Percentiles rank a stretch among this genome's conserved stretches.
Evolutionary conservation across 2,113 vertebrate genomes (phyloP).

Genomic region (Pseudorhombus dupliciocellatus): DNA sequence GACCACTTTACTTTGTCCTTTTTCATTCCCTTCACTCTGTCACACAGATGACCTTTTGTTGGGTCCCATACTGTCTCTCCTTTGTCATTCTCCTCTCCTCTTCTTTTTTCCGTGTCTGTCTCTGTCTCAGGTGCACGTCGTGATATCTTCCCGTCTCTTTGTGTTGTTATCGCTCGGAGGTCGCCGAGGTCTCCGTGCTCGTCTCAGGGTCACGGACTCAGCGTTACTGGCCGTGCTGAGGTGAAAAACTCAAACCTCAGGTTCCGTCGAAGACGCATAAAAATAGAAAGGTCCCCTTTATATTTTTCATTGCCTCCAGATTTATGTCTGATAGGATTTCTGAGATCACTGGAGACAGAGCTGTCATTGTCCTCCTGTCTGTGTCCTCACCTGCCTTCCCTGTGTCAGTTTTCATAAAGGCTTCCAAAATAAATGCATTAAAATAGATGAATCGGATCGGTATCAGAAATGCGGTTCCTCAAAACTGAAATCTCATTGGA

Average conservation of each 20-base stretch:
- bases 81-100: constrained; percentile 4
- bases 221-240: background rate
- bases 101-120: background rate
- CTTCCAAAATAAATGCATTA: background rate
- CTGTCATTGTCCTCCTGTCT: background rate
- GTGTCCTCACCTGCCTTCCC: background rate
- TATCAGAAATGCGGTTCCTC: background rate
- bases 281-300: constrained; percentile 1
- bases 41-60: constrained; percentile 50
- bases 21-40: constrained; percentile 42
- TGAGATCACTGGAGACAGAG: constrained; percentile 1
- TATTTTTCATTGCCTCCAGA: background rate
- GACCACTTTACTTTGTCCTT: constrained; percentile 36
- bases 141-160: background rate
- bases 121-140: constrained; percentile 6
- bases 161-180: constrained; percentile 6
- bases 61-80: constrained; percentile 1
- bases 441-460: background rate
- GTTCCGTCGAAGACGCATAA: constrained; percentile 3
- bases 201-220: background rate
- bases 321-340: constrained; percentile 41
- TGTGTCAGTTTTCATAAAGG: background rate
- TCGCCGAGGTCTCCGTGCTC: background rate
- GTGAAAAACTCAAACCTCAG: background rate
- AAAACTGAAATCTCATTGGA: background rate